Evolutionary conservation across 1,140 invertebrate genomes (phyloP), one percentile per base, ranked within the genome.

Genomic region (Heliothis subflexa): DNA sequence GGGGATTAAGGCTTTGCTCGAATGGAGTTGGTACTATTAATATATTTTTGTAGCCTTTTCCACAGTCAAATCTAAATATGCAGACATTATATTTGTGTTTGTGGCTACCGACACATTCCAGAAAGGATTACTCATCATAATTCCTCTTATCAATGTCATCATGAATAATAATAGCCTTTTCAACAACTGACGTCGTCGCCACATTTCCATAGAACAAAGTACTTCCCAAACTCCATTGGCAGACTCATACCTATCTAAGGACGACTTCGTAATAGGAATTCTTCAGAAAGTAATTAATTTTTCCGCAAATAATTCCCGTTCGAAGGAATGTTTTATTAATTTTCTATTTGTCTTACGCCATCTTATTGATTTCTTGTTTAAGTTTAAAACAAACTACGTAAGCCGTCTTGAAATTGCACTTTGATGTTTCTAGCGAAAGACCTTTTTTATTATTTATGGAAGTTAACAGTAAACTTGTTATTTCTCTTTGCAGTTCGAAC

Each of bases 241-340:
- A 50, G 47, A 11, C 73, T 75, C 59, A 62, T 13, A 66, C 54
- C 62, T 47, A 66, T 66, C 62, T 47, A 68, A 68, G 74, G 74
- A 47, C 74, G 50, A 68, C 50, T 66, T 68, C 49, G 25, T 81
- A 81, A 79, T 82, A 78, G 78, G 74, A 77, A 77, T 77, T 77
- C 74, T 77, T 77, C 50, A 25, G 78, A 78, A 81, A 82, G 78
- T 81, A 84, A 84, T 86, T 84, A 86, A 84, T 86, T 86, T 86
- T 84, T 82, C 83, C 80, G 62, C 74, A 77, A 77, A 77, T 77
- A 66, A 77, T 77, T 77, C 62, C 25, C 74, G 33, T 33, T 28
- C 16, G 14, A 76, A 33, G 75, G 75, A 82, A 81, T 78, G 77
- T 79, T 82, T 79, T 77, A 84, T 82, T 78, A 81, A 83, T 83